Percentiles rank a stretch among this genome's conserved stretches.
phyloP scores from a whole-genome alignment of 1,140 invertebrate genomes.

The Scaptomyza hsui region DNA sequence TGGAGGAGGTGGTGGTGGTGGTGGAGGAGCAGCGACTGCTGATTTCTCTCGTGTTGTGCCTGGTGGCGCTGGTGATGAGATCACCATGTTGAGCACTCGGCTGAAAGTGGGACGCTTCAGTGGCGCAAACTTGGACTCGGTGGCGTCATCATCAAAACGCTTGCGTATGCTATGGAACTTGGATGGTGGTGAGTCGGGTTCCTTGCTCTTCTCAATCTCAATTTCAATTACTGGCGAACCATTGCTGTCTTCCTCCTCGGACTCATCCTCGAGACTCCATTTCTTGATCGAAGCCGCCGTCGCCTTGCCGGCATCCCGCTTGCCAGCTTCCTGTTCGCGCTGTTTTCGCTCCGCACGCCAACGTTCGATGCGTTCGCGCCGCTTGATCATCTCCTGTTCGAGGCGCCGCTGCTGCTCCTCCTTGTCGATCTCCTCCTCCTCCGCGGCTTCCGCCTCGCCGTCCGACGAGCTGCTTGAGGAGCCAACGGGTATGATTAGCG shows the following conservation, averaged over 20 bases:
- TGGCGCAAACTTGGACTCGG: slow-evolving; percentile 86
- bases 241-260: slow-evolving; percentile 88
- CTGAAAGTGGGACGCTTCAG: slow-evolving; percentile 66
- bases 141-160: slow-evolving; percentile 84
- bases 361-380: slow-evolving; percentile 95
- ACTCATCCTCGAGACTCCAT: slow-evolving; percentile 97
- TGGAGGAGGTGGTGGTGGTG: neutral
- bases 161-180: slow-evolving; percentile 84
- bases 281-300: slow-evolving; percentile 88
- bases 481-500: slow-evolving; percentile 59
- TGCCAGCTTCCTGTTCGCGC: slow-evolving; percentile 91
- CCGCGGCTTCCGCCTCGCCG: slow-evolving; percentile 33
- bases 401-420: slow-evolving; percentile 95
- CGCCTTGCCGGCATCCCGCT: slow-evolving; percentile 87
- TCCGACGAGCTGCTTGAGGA: slow-evolving; percentile 34
- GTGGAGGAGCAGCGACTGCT: neutral
- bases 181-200: slow-evolving; percentile 67
- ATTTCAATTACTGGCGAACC: slow-evolving; percentile 43
- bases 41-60: no score
- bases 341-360: slow-evolving; percentile 95
- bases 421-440: slow-evolving; percentile 80
- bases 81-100: slow-evolving; percentile 54
- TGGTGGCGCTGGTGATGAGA: slow-evolving; percentile 11
- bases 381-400: slow-evolving; percentile 98
- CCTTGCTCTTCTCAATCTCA: slow-evolving; percentile 54